Percentiles rank a stretch among this genome's conserved stretches.
Evolutionary conservation across 1,140 invertebrate species (phyloP).

Genomic region (Zophobas atratus): DNA sequence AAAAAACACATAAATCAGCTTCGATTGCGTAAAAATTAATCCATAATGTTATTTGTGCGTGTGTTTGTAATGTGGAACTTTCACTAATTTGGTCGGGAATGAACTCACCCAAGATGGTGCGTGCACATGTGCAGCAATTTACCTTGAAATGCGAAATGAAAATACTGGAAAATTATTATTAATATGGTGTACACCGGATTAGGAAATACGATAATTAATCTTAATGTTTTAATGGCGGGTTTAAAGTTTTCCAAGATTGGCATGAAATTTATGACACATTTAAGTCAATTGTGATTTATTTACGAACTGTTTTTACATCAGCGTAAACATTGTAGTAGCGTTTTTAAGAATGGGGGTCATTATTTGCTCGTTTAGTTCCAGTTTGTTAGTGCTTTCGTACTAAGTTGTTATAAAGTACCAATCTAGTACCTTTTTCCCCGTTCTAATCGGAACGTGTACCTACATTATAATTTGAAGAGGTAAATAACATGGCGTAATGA

Average conservation of each 20-base stretch:
- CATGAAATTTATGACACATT: too few relatives aligned
- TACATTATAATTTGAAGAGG: constrained; percentile 21
- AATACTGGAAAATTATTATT: too few relatives aligned
- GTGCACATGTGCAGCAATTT: too few relatives aligned
- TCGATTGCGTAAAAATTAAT: constrained; percentile 31
- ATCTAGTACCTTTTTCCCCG: constrained; percentile 15
- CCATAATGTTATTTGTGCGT: constrained; percentile 13
- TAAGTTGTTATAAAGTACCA: neutral
- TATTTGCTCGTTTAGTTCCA: constrained; percentile 15
- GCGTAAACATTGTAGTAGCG: too few relatives aligned
- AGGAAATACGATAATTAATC: too few relatives aligned
- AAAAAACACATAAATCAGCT: constrained; percentile 33
- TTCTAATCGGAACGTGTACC: constrained; percentile 13
- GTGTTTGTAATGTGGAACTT: constrained; percentile 1
- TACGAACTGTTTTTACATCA: too few relatives aligned
- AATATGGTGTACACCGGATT: too few relatives aligned
- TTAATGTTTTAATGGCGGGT: too few relatives aligned
- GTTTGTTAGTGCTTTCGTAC: constrained; percentile 11
- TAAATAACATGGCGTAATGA: constrained; percentile 22
- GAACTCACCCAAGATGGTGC: neutral
- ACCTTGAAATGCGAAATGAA: too few relatives aligned
- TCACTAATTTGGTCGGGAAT: neutral
- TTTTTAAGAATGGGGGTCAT: too few relatives aligned
- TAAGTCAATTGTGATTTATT: too few relatives aligned
- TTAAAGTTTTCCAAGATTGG: too few relatives aligned